Conservation (phyloP, 2,797 vertebrate genomes). For the Nyctibius grandis region DNA sequence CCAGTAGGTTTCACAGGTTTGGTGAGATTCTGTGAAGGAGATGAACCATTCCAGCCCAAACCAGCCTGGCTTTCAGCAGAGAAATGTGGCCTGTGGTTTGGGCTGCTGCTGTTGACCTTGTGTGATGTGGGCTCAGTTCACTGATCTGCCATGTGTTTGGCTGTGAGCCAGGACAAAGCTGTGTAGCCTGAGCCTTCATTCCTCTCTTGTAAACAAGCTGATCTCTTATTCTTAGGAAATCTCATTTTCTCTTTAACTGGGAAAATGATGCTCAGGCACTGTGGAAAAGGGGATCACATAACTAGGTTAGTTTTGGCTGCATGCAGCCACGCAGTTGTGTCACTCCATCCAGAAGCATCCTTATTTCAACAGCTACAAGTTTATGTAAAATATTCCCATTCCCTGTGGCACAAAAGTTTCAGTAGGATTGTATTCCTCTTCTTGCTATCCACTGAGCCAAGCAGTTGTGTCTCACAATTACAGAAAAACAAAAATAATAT, state of each 20-base stretch:
- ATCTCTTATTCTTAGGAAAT: background rate
- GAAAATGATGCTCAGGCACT: background rate
- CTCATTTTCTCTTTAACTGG: background rate
- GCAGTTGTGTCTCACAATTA: background rate
- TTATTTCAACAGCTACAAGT: background rate
- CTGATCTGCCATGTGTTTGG: background rate
- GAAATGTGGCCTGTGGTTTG: background rate
- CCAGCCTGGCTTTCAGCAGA: background rate
- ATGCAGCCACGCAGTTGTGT: background rate
- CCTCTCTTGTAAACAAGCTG: background rate
- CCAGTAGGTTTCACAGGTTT: background rate
- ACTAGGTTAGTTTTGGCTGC: background rate
- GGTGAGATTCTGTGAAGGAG: background rate
- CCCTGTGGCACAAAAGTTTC: background rate
- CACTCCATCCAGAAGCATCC: background rate
- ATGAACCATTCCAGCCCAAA: background rate
- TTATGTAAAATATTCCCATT: background rate
- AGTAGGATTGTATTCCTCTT: background rate
- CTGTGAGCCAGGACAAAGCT: background rate
- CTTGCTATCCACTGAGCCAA: background rate
- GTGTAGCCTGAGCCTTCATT: background rate
- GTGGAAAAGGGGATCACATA: background rate
- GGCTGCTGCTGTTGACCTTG: background rate
- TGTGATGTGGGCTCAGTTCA: accelerated
- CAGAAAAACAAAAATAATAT: background rate